Evolutionary conservation across 2,113 vertebrate species (phyloP).

Genomic region (Myrmophylax atrothorax): DNA sequence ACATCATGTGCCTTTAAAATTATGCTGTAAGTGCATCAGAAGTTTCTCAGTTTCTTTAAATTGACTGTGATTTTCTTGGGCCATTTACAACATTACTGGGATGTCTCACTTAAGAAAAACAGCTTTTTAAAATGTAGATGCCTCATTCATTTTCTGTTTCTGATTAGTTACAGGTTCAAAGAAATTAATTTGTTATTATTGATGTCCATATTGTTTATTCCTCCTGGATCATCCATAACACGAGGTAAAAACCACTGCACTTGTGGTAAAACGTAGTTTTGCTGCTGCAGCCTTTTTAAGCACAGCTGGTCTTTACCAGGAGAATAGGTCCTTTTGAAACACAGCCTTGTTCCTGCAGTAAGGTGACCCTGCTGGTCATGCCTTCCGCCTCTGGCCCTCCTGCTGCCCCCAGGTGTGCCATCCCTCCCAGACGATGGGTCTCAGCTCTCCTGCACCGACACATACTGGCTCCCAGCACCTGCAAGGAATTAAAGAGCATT

Average conservation of each 20-base stretch:
- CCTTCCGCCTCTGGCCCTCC: neutral
- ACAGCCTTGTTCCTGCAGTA: neutral
- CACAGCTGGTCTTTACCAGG: neutral
- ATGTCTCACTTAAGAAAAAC: neutral
- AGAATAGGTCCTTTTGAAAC: neutral
- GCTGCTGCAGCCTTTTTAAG: neutral
- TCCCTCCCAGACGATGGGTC: neutral
- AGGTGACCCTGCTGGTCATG: neutral
- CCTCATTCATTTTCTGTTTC: accelerated
- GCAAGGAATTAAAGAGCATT: conserved; percentile 35
- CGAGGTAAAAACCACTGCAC: neutral
- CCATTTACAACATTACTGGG: neutral
- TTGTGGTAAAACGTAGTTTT: neutral
- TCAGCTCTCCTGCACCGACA: neutral
- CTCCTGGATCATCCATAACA: neutral
- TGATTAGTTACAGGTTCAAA: neutral
- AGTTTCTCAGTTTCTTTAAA: neutral
- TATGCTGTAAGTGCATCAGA: neutral
- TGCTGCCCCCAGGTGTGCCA: neutral
- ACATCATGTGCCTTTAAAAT: neutral
- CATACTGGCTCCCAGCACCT: neutral
- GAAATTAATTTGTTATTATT: neutral
- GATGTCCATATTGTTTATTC: neutral
- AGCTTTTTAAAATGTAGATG: neutral
- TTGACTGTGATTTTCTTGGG: neutral